Conservation (phyloP, 2,888 invertebrate species). For the Drosophila falleni region DNA sequence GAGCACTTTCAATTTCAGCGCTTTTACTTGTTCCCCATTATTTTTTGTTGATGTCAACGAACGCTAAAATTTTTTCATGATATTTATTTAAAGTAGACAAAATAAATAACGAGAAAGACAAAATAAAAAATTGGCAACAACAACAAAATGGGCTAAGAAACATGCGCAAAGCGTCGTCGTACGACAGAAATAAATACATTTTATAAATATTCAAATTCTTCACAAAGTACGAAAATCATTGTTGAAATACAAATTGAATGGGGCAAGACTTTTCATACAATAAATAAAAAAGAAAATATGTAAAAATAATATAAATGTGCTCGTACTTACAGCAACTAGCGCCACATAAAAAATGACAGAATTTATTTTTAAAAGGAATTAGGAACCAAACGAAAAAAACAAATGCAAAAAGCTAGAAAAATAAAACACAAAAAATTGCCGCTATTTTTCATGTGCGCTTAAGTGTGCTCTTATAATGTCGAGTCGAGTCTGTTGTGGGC, state of each 20-base stretch:
- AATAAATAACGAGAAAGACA: slow-evolving; percentile 70
- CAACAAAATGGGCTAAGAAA: slow-evolving; percentile 47
- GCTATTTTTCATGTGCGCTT: slow-evolving; percentile 42
- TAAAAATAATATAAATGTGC: neutral
- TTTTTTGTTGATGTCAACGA: slow-evolving; percentile 72
- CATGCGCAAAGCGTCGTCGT: slow-evolving; percentile 71
- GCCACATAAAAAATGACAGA: slow-evolving; percentile 64
- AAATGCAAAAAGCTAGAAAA: slow-evolving; percentile 19
- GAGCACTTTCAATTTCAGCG: neutral
- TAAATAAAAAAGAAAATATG: slow-evolving; percentile 27
- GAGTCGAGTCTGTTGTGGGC: neutral
- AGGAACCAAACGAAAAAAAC: slow-evolving; percentile 8
- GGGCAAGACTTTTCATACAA: slow-evolving; percentile 26
- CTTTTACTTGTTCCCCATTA: slow-evolving; percentile 34
- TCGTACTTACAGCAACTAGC: slow-evolving; percentile 61
- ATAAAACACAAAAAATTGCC: slow-evolving; percentile 37
- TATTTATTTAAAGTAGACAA: slow-evolving; percentile 79
- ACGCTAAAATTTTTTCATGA: slow-evolving; percentile 74
- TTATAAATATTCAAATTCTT: slow-evolving; percentile 74
- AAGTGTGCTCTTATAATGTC: slow-evolving; percentile 8
- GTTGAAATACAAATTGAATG: slow-evolving; percentile 62
- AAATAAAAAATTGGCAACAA: slow-evolving; percentile 33
- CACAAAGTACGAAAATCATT: slow-evolving; percentile 64
- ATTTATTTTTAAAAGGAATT: slow-evolving; percentile 39
- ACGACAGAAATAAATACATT: slow-evolving; percentile 42